Evolutionary conservation across 1,140 invertebrate species (phyloP).

Genomic region (Dendrolimus kikuchii): DNA sequence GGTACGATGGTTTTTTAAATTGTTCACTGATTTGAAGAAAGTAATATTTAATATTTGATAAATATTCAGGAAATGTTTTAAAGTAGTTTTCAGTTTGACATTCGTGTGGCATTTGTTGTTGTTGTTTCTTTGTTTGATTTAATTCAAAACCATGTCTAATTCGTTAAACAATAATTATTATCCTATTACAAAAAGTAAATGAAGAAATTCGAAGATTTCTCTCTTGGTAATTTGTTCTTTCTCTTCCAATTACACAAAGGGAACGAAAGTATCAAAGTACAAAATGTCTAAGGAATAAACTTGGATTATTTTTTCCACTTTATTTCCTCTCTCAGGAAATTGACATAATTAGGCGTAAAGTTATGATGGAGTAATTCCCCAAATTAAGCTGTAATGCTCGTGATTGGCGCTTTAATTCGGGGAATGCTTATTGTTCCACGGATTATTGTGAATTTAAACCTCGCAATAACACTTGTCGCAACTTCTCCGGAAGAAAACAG

Average conservation of each 20-base stretch:
- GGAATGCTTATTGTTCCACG: constrained; percentile 1
- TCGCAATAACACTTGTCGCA: too few relatives aligned
- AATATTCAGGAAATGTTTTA: too few relatives aligned
- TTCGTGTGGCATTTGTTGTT: too few relatives aligned
- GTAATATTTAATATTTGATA: too few relatives aligned
- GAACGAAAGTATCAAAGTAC: constrained; percentile 21
- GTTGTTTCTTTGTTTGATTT: too few relatives aligned
- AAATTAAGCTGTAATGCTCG: constrained; percentile 13
- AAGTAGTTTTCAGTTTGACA: too few relatives aligned
- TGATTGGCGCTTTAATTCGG: constrained; percentile 11
- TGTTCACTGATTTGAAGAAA: too few relatives aligned
- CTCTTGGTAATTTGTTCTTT: constrained; percentile 25
- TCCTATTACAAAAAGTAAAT: constrained; percentile 31
- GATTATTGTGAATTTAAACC: too few relatives aligned
- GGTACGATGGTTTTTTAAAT: too few relatives aligned
- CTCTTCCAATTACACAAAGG: constrained; percentile 23
- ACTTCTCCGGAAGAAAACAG: too few relatives aligned
- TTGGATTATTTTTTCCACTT: constrained; percentile 22
- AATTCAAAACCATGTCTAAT: too few relatives aligned
- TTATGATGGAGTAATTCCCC: constrained; percentile 18
- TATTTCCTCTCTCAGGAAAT: constrained; percentile 14
- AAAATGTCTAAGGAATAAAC: constrained; percentile 20
- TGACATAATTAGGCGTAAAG: constrained; percentile 18
- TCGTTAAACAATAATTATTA: constrained; percentile 24
- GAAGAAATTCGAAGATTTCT: constrained; percentile 27